Conservation (phyloP, 2,888 invertebrate genomes). For the Andrena fulva region DNA sequence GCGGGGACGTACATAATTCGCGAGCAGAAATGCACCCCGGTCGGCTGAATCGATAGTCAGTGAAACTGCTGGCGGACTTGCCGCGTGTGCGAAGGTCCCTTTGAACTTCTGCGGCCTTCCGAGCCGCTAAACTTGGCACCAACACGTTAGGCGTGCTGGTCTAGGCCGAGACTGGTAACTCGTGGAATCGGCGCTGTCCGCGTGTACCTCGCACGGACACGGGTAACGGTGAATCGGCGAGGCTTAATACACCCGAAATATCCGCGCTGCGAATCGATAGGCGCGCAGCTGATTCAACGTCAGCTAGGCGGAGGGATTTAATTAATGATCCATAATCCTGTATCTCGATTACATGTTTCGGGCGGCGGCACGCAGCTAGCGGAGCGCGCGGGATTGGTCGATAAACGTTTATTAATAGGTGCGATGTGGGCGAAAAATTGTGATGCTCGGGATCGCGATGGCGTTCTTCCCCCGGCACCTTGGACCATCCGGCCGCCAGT, state of each 20-base stretch:
- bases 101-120: slow-evolving; percentile 43
- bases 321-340: slow-evolving; percentile 61
- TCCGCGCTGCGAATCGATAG: slow-evolving; percentile 52
- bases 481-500: slow-evolving; percentile 15
- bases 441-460: neutral
- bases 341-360: slow-evolving; percentile 57
- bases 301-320: slow-evolving; percentile 50
- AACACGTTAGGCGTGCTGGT: slow-evolving; percentile 23
- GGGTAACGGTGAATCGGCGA: slow-evolving; percentile 47
- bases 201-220: slow-evolving; percentile 29
- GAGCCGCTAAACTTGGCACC: slow-evolving; percentile 21
- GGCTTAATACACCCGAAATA: slow-evolving; percentile 45
- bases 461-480: neutral
- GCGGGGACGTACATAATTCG: slow-evolving; percentile 19
- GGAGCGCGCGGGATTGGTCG: slow-evolving; percentile 47
- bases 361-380: slow-evolving; percentile 36
- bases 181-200: slow-evolving; percentile 5
- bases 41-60: slow-evolving; percentile 48
- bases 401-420: slow-evolving; percentile 50
- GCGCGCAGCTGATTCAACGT: slow-evolving; percentile 55
- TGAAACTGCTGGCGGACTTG: slow-evolving; percentile 46
- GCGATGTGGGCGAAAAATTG: slow-evolving; percentile 15
- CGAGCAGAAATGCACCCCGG: slow-evolving; percentile 17
- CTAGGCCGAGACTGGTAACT: neutral
- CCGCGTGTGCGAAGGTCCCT: slow-evolving; percentile 41